Evolutionary conservation across 1,140 invertebrate species (phyloP), one percentile per base, ranked within the genome.

Genomic region (Drusus annulatus): DNA sequence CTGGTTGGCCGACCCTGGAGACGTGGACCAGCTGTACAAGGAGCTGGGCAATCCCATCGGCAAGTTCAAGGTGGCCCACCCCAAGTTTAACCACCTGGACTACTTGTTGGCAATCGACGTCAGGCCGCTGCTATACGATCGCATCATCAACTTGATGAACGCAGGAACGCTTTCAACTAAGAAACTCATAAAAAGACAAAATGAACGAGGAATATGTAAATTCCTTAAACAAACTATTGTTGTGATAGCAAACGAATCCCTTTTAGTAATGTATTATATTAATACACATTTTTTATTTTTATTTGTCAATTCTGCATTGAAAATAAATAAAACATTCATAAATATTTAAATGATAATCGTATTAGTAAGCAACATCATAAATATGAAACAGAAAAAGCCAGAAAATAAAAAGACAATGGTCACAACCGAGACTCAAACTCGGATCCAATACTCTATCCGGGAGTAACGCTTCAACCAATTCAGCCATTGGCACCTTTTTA

Each of bases 61-160:
- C n/a, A 91, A 90, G 85, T 92, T 90, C 80, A 85, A 89, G 84
- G 91, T 94, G 1, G 88, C 90, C 0, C 80, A 90, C 63, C 81
- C 88, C 0, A 87, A 89, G 75, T 94, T 93, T 76, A 93, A 93
- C 84, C 93, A 94, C 83, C 84, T 93, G 76, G 93, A 94, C 81
- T 94, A 92, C 82, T 85, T 94, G 13, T 94, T 92, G 89, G 93
- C 91, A 0, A 91, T 90, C 36, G 90, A 94, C 78, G 92, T 90
- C 0, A 90, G 91, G 36, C 85, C 85, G 45, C 85, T 93, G 16
- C 84, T 94, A 0, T 94, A 94, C 78, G 84, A 91, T 52, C 86
- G 91, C n/a, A 84, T 93, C 50, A 80, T 93, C 51, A 89, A 89
- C 51, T 90, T 92, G 58, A 90, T 92, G 84, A 84, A 87, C 45